phyloP scores from a whole-genome alignment of 37 sponge, comb jelly and placozoan genomes.

The Oscarella lobularis region DNA sequence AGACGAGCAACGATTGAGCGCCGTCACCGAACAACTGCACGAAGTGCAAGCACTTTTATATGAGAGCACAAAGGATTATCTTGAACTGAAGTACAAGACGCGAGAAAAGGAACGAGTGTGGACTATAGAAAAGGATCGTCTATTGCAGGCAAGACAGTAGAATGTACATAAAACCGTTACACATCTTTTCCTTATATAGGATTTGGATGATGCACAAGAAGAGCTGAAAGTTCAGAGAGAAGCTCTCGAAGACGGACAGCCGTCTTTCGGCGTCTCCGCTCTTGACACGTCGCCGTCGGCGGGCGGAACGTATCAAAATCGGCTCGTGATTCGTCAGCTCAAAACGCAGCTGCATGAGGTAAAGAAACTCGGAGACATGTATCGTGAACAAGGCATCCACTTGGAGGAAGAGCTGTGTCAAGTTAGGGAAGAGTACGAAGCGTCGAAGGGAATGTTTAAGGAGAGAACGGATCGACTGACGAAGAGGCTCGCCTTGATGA shows the following conservation, averaged over 20 bases:
- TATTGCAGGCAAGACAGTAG: too few relatives aligned
- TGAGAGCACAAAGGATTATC: slow-evolving; percentile 91
- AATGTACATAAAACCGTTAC: too few relatives aligned
- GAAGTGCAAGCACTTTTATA: slow-evolving; percentile 83
- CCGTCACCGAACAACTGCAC: slow-evolving; percentile 62
- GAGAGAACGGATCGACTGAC: slow-evolving; percentile 59
- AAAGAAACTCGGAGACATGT: slow-evolving; percentile 92
- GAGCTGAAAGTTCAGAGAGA: slow-evolving; percentile 24
- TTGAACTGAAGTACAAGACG: slow-evolving; percentile 82
- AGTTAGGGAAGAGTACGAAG: slow-evolving; percentile 73
- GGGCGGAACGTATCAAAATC: neutral
- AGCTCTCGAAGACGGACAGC: slow-evolving; percentile 9
- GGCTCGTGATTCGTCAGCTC: slow-evolving; percentile 7
- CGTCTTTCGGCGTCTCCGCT: too few relatives aligned
- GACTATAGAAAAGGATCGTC: slow-evolving; percentile 78
- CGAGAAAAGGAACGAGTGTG: slow-evolving; percentile 73
- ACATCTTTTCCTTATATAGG: too few relatives aligned
- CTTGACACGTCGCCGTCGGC: neutral
- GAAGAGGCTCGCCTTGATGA: slow-evolving; percentile 75
- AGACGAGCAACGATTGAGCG: slow-evolving; percentile 50
- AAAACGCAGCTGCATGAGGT: slow-evolving; percentile 65
- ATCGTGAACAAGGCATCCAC: slow-evolving; percentile 88
- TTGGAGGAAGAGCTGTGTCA: slow-evolving; percentile 81
- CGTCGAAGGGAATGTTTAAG: slow-evolving; percentile 60
- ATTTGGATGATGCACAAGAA: slow-evolving; percentile 57